Evolutionary conservation across 35 echinoderm and acorn worm species (phyloP).

Genomic region (Anneissia japonica): DNA sequence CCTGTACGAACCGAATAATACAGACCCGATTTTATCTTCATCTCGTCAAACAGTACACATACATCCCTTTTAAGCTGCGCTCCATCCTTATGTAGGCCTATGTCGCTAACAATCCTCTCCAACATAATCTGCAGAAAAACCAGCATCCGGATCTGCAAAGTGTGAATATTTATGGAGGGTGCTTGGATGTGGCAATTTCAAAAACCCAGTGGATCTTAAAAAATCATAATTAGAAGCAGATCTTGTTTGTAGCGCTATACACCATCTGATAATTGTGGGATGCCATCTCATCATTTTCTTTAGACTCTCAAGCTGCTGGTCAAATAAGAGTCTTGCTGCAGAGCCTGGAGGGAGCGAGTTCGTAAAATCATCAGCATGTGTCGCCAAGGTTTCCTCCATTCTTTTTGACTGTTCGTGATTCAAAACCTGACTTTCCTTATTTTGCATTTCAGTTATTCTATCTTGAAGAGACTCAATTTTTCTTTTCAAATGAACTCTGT

Average conservation of each 20-base stretch:
- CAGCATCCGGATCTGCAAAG: constrained; percentile 5
- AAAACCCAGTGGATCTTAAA: background rate
- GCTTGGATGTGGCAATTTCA: constrained; percentile 11
- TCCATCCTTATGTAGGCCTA: background rate
- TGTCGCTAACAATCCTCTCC: constrained; percentile 7
- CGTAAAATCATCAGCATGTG: background rate
- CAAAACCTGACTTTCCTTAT: background rate
- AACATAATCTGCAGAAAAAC: constrained; percentile 3
- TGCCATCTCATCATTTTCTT: constrained; percentile 17
- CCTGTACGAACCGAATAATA: constrained; percentile 5
- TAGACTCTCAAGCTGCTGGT: background rate
- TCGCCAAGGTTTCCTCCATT: background rate
- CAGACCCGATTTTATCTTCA: constrained; percentile 29
- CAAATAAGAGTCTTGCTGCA: background rate
- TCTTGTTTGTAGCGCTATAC: constrained; percentile 8
- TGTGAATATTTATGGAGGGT: background rate
- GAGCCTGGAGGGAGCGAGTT: background rate
- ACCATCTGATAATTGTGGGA: constrained; percentile 23
- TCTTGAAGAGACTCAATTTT: background rate
- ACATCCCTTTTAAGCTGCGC: background rate
- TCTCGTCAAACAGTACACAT: constrained; percentile 35
- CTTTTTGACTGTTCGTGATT: background rate
- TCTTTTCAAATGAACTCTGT: background rate
- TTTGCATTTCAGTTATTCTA: background rate
- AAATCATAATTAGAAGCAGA: constrained; percentile 8